Conservation (phyloP, 2,888 invertebrate genomes). For the Terebella lapidaria region DNA sequence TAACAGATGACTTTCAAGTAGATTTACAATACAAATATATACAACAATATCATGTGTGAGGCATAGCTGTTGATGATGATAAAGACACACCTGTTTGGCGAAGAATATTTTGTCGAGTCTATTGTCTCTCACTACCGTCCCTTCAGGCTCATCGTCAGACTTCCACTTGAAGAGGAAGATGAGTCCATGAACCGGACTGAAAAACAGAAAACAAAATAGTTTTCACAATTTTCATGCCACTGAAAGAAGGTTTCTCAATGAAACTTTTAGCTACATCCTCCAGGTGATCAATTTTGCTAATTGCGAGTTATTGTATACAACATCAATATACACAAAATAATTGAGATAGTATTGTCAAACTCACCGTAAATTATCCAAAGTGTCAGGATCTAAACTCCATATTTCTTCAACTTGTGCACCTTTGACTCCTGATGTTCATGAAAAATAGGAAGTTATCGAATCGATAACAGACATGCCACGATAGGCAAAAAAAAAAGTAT, state of each 20-base stretch:
- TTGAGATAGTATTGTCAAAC: not conserved
- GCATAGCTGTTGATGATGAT: no score
- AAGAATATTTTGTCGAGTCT: constrained; percentile 90
- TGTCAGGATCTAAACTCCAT: constrained; percentile 86
- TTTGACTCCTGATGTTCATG: constrained; percentile 80
- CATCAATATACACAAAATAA: not conserved
- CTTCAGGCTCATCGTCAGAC: constrained; percentile 46
- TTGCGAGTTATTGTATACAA: not conserved
- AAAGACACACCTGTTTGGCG: constrained; percentile 77
- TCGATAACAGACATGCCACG: no score
- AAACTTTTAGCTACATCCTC: no score
- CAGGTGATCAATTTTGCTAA: no score
- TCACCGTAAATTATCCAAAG: constrained; percentile 82
- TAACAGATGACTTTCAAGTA: not conserved
- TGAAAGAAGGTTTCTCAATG: no score
- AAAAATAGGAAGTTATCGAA: no score
- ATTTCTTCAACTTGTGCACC: constrained; percentile 97
- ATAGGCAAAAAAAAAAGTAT: no score
- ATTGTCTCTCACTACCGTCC: constrained; percentile 66
- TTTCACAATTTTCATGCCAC: no score
- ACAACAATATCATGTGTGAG: no score
- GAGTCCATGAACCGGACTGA: constrained; percentile 92
- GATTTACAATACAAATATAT: no score
- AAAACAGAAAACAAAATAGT: constrained; percentile 11
- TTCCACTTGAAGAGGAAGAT: constrained; percentile 79